A percentile compares a stretch with the other conserved stretches of the same genome.
phyloP scores from a whole-genome alignment of 2,797 vertebrate genomes.

The Argentina silus region DNA sequence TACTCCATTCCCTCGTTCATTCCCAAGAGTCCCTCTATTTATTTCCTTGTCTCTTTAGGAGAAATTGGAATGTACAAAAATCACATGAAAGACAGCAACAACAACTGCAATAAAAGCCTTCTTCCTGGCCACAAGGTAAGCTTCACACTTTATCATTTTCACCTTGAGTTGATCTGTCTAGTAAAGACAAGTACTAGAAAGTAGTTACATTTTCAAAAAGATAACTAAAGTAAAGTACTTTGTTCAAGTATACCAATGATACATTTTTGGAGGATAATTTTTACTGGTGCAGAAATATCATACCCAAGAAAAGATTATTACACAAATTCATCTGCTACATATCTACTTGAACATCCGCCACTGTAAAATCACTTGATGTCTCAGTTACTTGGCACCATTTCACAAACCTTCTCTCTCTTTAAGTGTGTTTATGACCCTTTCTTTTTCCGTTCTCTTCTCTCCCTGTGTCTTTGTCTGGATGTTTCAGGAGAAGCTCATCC shows the following conservation, averaged over 20 bases:
- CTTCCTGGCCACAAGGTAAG: conserved; percentile 77
- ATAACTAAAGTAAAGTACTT: too few relatives aligned
- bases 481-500: conserved; percentile 76
- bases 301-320: background rate
- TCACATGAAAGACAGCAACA: conserved; percentile 72
- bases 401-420: conserved; percentile 5
- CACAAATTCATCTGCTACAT: background rate
- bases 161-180: conserved; percentile 28
- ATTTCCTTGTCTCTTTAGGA: conserved; percentile 39
- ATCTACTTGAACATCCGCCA: too few relatives aligned
- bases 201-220: background rate
- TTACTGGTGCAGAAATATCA: background rate
- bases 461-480: conserved; percentile 8
- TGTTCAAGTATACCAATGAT: background rate
- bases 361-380: background rate
- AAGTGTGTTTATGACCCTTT: background rate
- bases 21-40: conserved; percentile 35
- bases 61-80: conserved; percentile 77
- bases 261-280: background rate
- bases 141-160: conserved; percentile 32
- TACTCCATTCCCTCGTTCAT: conserved; percentile 25
- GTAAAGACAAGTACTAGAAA: background rate
- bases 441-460: conserved; percentile 1
- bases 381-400: background rate
- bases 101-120: conserved; percentile 70